These are phyloP conservation scores for Magallana gigas DNA, from an alignment of 1,140 invertebrate species.

Conservation along the genomic window DNA sequence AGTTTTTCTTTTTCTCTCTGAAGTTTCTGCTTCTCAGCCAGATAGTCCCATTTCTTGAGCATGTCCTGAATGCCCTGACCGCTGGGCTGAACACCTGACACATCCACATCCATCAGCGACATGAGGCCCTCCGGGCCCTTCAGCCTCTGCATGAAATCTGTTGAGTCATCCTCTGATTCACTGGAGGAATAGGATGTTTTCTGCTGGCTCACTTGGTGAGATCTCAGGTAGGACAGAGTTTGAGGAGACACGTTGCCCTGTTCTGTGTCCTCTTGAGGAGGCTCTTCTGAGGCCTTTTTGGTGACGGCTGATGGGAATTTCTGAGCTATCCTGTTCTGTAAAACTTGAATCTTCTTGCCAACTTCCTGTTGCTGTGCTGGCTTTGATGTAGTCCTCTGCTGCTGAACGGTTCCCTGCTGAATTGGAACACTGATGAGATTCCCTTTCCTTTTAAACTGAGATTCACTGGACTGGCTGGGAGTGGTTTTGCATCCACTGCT, in stretches of 20 bases:
- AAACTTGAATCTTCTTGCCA: not conserved
- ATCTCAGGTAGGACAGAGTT: not conserved
- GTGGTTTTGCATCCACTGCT: not conserved
- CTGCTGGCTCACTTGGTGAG: conserved; percentile 27
- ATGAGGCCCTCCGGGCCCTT: conserved; percentile 2
- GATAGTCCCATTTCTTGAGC: conserved; percentile 10
- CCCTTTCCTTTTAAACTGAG: not conserved
- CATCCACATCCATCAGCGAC: conserved; percentile 10
- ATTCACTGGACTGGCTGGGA: not conserved
- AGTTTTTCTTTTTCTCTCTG: conserved; percentile 26
- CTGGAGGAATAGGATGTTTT: not conserved
- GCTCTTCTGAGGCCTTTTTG: not conserved
- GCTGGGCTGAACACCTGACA: not conserved
- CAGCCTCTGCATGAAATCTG: conserved; percentile 15
- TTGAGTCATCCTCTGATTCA: not conserved
- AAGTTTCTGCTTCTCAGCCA: conserved; percentile 26
- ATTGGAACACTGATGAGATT: conserved; percentile 31
- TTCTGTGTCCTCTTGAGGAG: not conserved
- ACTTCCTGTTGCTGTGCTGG: not conserved
- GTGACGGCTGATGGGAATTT: not conserved
- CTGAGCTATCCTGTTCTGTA: conserved; percentile 7
- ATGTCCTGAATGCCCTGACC: not conserved
- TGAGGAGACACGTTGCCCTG: not conserved
- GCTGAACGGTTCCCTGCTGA: not conserved
- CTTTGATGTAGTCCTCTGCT: not conserved